A percentile compares a stretch with the other conserved stretches of the same genome.
These are phyloP conservation scores for Palythoa grandis DNA, from an alignment of 92 coral and sea anemone species.

Conservation along the genomic window DNA sequence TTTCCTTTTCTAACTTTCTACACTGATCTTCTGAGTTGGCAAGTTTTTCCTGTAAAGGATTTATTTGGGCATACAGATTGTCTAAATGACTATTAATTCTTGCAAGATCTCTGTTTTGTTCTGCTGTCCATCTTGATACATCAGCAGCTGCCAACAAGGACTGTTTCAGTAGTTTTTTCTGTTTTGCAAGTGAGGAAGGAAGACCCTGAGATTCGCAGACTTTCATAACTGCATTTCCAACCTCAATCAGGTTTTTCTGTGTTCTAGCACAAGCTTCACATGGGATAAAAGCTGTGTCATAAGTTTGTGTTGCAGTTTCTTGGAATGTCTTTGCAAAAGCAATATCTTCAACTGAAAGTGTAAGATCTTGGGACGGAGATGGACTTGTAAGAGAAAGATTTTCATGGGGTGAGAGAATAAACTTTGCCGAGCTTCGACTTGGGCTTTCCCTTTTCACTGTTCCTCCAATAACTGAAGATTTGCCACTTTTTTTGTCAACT, in stretches of 20 bases:
- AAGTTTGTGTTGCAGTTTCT: constrained; percentile 90
- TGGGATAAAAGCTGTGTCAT: constrained; percentile 96
- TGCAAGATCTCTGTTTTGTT: constrained; percentile 91
- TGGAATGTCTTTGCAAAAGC: constrained; percentile 74
- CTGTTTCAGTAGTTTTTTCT: constrained; percentile 88
- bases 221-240: constrained; percentile 92
- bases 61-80: constrained; percentile 93
- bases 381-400: constrained; percentile 73
- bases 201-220: constrained; percentile 96
- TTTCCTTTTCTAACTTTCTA: constrained; percentile 70
- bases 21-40: constrained; percentile 75
- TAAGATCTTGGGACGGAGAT: constrained; percentile 75
- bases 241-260: constrained; percentile 88
- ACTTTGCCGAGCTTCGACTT: constrained; percentile 81
- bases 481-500: constrained; percentile 67
- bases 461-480: constrained; percentile 63
- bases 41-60: constrained; percentile 90
- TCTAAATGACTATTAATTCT: constrained; percentile 92
- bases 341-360: constrained; percentile 83
- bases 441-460: constrained; percentile 60
- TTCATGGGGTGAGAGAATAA: constrained; percentile 74
- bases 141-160: constrained; percentile 98
- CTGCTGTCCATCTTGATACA: constrained; percentile 95
- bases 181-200: constrained; percentile 96
- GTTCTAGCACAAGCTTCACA: constrained; percentile 98